phyloP scores from a whole-genome alignment of 2,888 invertebrate genomes.

The Thalpophila matura region DNA sequence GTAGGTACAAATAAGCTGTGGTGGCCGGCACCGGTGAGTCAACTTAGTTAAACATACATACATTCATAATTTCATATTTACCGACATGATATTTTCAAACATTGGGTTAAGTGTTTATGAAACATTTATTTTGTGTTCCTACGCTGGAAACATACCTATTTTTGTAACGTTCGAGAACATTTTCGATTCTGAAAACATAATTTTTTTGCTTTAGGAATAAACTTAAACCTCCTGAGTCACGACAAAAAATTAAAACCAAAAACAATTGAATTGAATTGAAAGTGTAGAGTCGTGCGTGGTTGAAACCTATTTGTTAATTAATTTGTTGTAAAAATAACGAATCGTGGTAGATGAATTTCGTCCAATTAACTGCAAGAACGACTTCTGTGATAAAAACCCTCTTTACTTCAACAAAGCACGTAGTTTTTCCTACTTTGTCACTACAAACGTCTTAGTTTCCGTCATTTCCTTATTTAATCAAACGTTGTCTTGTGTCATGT shows the following conservation, averaged over 20 bases:
- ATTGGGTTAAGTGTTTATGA: slow-evolving; percentile 31
- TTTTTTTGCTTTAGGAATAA: neutral
- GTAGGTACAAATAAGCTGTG: neutral
- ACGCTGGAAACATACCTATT: slow-evolving; percentile 5
- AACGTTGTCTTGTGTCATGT: no score
- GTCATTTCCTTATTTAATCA: slow-evolving; percentile 56
- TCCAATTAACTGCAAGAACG: slow-evolving; percentile 24
- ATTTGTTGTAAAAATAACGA: neutral
- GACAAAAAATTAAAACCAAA: neutral
- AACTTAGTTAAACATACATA: slow-evolving; percentile 6
- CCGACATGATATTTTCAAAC: slow-evolving; percentile 29
- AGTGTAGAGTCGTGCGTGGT: neutral
- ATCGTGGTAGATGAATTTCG: neutral
- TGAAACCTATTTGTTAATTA: neutral
- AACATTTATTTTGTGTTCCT: slow-evolving; percentile 37
- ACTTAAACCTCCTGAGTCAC: neutral
- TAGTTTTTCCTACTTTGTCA: slow-evolving; percentile 59
- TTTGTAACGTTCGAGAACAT: slow-evolving; percentile 29
- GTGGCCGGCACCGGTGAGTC: slow-evolving; percentile 1
- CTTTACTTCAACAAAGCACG: slow-evolving; percentile 37
- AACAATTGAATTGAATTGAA: neutral
- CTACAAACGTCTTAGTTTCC: slow-evolving; percentile 22
- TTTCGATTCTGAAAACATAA: slow-evolving; percentile 10
- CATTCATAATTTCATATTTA: slow-evolving; percentile 14
- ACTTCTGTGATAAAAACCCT: slow-evolving; percentile 44